These are phyloP conservation scores for Coenonympha glycerion DNA, from an alignment of 2,888 invertebrate genomes.

Conservation along the genomic window DNA sequence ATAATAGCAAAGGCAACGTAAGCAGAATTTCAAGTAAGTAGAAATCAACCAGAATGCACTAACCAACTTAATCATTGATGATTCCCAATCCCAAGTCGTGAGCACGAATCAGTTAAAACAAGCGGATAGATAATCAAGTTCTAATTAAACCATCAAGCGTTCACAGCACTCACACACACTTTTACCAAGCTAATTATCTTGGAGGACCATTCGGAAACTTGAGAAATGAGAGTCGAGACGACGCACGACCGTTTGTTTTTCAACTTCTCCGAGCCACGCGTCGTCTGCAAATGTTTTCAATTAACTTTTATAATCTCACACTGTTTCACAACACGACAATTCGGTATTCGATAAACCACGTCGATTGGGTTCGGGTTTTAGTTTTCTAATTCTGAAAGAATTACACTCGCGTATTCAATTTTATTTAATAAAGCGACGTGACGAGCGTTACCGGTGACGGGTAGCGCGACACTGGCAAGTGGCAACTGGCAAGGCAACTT, in stretches of 20 bases:
- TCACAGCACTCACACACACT: constrained; percentile 71
- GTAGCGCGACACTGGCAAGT: constrained; percentile 59
- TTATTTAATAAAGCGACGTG: constrained; percentile 34
- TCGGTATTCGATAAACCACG: constrained; percentile 50
- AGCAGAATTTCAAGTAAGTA: background rate
- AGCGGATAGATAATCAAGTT: constrained; percentile 55
- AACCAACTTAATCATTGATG: constrained; percentile 69
- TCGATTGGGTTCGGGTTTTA: constrained; percentile 39
- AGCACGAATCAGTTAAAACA: constrained; percentile 43
- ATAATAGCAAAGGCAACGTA: background rate
- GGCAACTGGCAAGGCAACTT: background rate
- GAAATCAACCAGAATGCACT: constrained; percentile 35
- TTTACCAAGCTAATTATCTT: constrained; percentile 69
- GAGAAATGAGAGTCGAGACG: constrained; percentile 37
- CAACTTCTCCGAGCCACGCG: constrained; percentile 49
- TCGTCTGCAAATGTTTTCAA: constrained; percentile 38
- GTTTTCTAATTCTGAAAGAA: constrained; percentile 31
- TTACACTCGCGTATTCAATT: constrained; percentile 48
- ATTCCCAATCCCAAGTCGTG: constrained; percentile 44
- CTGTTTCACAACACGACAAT: constrained; percentile 59
- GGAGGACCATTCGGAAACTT: constrained; percentile 59
- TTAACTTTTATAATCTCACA: constrained; percentile 38
- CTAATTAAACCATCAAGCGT: constrained; percentile 64
- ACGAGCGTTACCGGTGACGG: constrained; percentile 49
- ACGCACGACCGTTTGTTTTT: constrained; percentile 56